Conservation (phyloP, 53 echinoderm and acorn worm genomes). For the Hippasteria phrygiana region DNA sequence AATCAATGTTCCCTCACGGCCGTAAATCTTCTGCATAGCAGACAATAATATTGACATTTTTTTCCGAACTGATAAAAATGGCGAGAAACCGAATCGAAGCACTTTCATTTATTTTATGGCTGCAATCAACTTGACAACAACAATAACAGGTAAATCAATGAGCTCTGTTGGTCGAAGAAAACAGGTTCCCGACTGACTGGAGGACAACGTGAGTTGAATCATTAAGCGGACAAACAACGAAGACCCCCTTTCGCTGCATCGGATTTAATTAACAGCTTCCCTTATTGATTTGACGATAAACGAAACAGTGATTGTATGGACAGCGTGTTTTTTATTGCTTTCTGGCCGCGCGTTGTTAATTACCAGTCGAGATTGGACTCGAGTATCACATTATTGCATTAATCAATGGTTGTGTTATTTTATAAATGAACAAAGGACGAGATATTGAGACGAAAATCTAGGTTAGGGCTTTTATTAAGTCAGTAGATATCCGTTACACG, state of each 20-base stretch:
- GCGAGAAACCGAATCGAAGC: not conserved
- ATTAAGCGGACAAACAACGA: slow-evolving; percentile 47
- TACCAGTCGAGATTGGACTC: slow-evolving; percentile 11
- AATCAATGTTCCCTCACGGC: not conserved
- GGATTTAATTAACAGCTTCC: slow-evolving; percentile 34
- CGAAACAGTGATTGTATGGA: slow-evolving; percentile 22
- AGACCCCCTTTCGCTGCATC: not conserved
- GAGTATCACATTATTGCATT: not conserved
- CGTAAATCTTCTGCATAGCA: not conserved
- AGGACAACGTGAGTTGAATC: not conserved
- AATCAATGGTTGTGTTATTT: slow-evolving; percentile 23
- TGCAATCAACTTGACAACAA: not conserved
- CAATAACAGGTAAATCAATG: slow-evolving; percentile 16
- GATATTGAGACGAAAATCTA: not conserved
- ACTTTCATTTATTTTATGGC: not conserved
- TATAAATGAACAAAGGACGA: slow-evolving; percentile 34
- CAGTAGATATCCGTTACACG: slow-evolving; percentile 8
- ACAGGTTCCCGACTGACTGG: not conserved
- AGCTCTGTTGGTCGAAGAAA: not conserved
- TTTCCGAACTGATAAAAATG: not conserved
- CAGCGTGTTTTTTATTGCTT: slow-evolving; percentile 27
- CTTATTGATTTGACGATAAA: slow-evolving; percentile 3
- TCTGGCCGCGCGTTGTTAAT: slow-evolving; percentile 32
- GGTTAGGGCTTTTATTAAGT: slow-evolving; percentile 28
- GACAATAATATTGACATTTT: not conserved